Conservation (phyloP, 2,113 vertebrate species). For the Boleophthalmus pectinirostris region DNA sequence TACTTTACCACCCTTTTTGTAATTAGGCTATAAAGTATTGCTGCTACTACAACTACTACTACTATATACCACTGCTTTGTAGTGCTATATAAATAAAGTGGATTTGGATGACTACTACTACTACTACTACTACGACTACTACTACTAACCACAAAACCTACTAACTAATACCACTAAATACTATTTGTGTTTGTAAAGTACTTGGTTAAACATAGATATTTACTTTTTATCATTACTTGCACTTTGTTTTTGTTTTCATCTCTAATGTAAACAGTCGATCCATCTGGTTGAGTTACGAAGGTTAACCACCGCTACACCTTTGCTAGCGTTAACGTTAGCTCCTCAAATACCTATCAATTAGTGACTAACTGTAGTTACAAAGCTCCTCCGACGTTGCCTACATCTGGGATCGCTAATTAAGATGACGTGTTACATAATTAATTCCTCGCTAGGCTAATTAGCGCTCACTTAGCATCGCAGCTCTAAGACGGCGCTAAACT, state of each 20-base stretch:
- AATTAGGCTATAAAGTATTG: too few relatives aligned
- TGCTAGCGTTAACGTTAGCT: slow-evolving; percentile 42
- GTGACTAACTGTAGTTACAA: slow-evolving; percentile 67
- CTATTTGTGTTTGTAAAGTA: too few relatives aligned
- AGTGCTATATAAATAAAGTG: too few relatives aligned
- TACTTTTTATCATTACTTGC: too few relatives aligned
- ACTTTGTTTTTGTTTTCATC: background rate
- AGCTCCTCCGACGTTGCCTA: slow-evolving; percentile 65
- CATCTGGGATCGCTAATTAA: slow-evolving; percentile 77
- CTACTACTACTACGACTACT: too few relatives aligned
- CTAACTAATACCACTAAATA: too few relatives aligned
- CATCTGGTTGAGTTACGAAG: too few relatives aligned
- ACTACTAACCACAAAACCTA: too few relatives aligned
- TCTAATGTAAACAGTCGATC: background rate
- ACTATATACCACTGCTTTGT: too few relatives aligned
- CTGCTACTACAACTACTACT: too few relatives aligned
- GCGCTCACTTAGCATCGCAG: slow-evolving; percentile 67
- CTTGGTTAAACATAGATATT: too few relatives aligned
- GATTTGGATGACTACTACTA: too few relatives aligned
- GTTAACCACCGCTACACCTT: slow-evolving; percentile 25
- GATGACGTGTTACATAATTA: slow-evolving; percentile 79
- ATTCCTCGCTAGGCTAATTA: slow-evolving; percentile 76
- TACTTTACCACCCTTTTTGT: background rate
- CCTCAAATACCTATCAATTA: slow-evolving; percentile 70
- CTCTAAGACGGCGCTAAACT: slow-evolving; percentile 61